Evolutionary conservation across 2,888 invertebrate genomes (phyloP), one percentile per base, ranked within the genome.

Genomic region (Thysanoteuthis rhombus): DNA sequence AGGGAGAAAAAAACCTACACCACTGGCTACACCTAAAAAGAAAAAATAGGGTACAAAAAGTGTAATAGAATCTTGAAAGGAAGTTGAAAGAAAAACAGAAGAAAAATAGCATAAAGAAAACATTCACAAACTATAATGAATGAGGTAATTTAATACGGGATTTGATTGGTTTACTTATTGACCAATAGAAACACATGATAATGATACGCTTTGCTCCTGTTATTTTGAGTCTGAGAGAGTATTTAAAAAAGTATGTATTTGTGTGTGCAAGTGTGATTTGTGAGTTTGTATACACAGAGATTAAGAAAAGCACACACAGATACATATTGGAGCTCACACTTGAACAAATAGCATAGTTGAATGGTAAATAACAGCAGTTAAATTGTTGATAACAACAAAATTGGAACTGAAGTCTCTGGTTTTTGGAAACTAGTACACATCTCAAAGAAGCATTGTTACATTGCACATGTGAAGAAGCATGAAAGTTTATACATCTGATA

Each of bases 21-120:
- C 22, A 52, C 25, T 25, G 25, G 47, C 47, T n/a, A 75, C 16
- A n/a, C 32, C 32, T 16, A 75, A 10, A n/a, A n/a, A 2, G n/a
- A 75, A n/a, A 75, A 75, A 75, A n/a, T n/a, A 3, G 19, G 12
- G 75, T 10, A n/a, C 12, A n/a, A n/a, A 58, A 75, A n/a, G 3
- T 75, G 75, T 75, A n/a, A 75, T n/a, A 75, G n/a, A 75, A 75
- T n/a, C 75, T 75, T 75, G 75, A 75, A n/a, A 75, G n/a, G 75
- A 75, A n/a, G 75, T n/a, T 75, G n/a, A 75, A 75, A 75, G 2
- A 75, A n/a, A 75, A 75, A 75, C 3, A 32, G n/a, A 75, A 75
- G n/a, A 10, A 75, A 75, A 75, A 75, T n/a, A 75, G n/a, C 28
- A n/a, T n/a, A 75, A 10, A 75, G n/a, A 75, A n/a, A 58, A 22